phyloP scores from a whole-genome alignment of 2,888 invertebrate genomes.

The Sarcophaga carnaria region DNA sequence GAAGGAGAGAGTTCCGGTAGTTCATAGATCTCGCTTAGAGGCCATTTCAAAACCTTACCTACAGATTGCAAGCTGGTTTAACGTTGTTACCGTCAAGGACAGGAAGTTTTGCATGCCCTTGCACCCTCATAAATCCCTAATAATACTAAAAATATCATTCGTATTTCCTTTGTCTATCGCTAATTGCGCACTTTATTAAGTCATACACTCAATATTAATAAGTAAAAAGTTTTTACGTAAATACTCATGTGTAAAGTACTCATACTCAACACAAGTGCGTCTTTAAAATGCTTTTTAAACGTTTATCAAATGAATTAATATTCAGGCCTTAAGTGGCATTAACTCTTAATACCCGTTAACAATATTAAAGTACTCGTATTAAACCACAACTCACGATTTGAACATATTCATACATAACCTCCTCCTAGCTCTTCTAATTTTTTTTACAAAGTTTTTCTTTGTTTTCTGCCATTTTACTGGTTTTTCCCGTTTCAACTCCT shows the following conservation, averaged over 20 bases:
- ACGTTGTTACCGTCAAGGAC: too few species aligned
- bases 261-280: neutral
- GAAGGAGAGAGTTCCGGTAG: too few species aligned
- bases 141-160: too few species aligned
- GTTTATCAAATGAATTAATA: constrained; percentile 4
- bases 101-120: too few species aligned
- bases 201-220: neutral
- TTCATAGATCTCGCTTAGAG: too few species aligned
- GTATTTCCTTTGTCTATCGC: too few species aligned
- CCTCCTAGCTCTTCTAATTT: too few species aligned
- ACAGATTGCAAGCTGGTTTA: too few species aligned
- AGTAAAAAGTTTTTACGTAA: neutral
- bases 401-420: too few species aligned
- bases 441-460: neutral
- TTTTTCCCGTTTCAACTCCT: neutral
- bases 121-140: too few species aligned
- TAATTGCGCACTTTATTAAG: too few species aligned
- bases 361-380: neutral
- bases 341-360: neutral
- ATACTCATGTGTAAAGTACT: neutral
- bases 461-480: neutral
- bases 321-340: neutral
- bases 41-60: too few species aligned
- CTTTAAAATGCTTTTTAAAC: constrained; percentile 2
- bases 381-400: neutral